Percentiles rank a stretch among this genome's conserved stretches.
phyloP scores from a whole-genome alignment of 1,140 invertebrate species.

The Pantala flavescens region DNA sequence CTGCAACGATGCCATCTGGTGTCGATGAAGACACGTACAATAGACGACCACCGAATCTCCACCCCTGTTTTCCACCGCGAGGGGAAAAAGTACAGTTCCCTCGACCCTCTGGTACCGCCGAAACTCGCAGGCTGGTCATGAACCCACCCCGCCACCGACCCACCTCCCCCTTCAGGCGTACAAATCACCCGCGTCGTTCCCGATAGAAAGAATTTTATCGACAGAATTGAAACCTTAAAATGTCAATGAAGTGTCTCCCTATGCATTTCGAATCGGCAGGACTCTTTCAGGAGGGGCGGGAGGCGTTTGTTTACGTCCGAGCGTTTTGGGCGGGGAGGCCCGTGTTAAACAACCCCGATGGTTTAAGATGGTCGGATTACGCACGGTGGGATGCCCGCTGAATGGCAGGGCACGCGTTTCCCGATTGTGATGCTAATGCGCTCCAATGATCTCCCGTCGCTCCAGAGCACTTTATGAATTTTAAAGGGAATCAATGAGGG shows the following conservation, averaged over 20 bases:
- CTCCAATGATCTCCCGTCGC: neutral
- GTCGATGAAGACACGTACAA: neutral
- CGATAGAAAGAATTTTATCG: neutral
- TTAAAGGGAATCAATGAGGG: neutral
- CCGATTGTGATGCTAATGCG: neutral
- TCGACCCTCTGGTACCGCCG: too few species aligned
- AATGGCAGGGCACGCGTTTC: neutral
- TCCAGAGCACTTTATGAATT: neutral
- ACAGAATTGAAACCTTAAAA: slow-evolving; percentile 2
- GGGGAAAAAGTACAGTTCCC: neutral
- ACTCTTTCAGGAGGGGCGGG: neutral
- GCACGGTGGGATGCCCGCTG: neutral
- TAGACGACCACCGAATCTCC: neutral
- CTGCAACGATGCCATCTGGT: neutral
- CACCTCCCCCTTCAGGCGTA: neutral
- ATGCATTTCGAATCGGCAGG: neutral
- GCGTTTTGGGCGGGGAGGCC: neutral
- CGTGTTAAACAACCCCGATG: neutral
- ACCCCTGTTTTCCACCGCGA: neutral
- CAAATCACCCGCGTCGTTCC: neutral
- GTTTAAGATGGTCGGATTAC: neutral
- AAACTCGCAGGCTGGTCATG: too few species aligned
- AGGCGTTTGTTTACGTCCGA: neutral
- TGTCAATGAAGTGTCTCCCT: neutral
- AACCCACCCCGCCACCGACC: neutral